Conservation (phyloP, 2,113 vertebrate genomes). For the Chelonoidis abingdonii region DNA sequence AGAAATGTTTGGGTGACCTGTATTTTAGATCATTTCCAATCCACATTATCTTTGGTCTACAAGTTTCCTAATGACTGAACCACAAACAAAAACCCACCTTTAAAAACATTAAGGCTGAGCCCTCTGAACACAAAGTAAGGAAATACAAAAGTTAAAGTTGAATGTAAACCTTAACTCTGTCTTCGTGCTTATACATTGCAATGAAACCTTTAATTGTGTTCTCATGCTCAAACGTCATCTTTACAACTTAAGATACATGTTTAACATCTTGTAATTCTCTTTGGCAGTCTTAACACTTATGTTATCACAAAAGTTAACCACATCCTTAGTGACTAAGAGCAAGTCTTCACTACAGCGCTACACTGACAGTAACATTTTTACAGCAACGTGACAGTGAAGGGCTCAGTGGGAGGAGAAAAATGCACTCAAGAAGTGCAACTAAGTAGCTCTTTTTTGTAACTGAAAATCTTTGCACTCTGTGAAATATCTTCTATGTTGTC, state of each 20-base stretch:
- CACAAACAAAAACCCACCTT: slow-evolving; percentile 24
- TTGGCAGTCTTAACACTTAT: slow-evolving; percentile 18
- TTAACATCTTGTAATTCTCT: background rate
- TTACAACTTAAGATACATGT: background rate
- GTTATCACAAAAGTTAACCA: background rate
- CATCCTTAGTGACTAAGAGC: background rate
- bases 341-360: too few species aligned
- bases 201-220: background rate
- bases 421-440: background rate
- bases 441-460: slow-evolving; percentile 4
- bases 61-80: slow-evolving; percentile 55
- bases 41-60: slow-evolving; percentile 48
- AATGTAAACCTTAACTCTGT: background rate
- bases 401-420: background rate
- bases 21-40: slow-evolving; percentile 46
- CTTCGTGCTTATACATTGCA: background rate
- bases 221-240: background rate
- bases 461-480: slow-evolving; percentile 31
- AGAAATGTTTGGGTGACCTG: background rate
- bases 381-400: slow-evolving; percentile 51
- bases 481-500: slow-evolving; percentile 13
- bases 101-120: slow-evolving; percentile 49
- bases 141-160: slow-evolving; percentile 1
- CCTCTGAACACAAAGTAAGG: slow-evolving; percentile 53
- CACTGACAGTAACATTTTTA: slow-evolving; percentile 49